Base-by-base conservation (phyloP, 2,113 vertebrate genomes). In the Mesembrinibis cayennensis region DNA sequence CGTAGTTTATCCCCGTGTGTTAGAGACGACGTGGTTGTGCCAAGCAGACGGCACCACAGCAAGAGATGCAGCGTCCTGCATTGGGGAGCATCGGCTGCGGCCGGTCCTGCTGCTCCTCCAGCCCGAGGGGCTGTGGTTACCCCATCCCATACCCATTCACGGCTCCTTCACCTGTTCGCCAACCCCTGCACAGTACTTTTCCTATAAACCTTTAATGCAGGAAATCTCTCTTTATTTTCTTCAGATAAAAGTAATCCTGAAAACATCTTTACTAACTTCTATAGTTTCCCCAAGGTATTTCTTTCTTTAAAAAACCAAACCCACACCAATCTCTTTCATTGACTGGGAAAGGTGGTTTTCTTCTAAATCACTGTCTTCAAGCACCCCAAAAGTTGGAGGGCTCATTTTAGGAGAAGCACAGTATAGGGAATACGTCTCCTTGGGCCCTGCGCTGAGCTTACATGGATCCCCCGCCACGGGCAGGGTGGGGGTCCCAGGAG, bases 141-240 rank as follows among this genome's bases (percentile, higher is more conserved):
- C 10, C 14, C 19, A n/a, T 11, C 52, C 62, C n/a, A n/a, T 0
- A 32, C 26, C 23, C 56, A 65, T 13, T 5, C 7, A 0, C 0
- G 0, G 14, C 18, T 76, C 36, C 55, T 83, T 59, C 72, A 55
- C 59, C 34, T 38, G 0, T 21, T 69, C 55, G 26, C 11, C 2
- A 1, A 9, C 19, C 65, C 55, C 32, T 58, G 11, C 8, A 10
- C 73, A 9, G 44, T 14, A 3, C 2, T 50, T 69, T 45, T 23
- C 66, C 22, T 62, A 6, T 30, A 66, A 82, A 87, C 66, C n/a
- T 89, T 76, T 65, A 40, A 42, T 29, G 23, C 73, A 82, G 81
- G 65, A 91, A 91, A 77, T 73, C 25, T 85, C 73, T 50, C 59
- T 45, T 89, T 67, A 23, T 61, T 95, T 93, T 61, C 70, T 49